These are phyloP conservation scores for Myotis findleyi DNA, from an alignment of 2,797 vertebrate species.

Conservation along the genomic window DNA sequence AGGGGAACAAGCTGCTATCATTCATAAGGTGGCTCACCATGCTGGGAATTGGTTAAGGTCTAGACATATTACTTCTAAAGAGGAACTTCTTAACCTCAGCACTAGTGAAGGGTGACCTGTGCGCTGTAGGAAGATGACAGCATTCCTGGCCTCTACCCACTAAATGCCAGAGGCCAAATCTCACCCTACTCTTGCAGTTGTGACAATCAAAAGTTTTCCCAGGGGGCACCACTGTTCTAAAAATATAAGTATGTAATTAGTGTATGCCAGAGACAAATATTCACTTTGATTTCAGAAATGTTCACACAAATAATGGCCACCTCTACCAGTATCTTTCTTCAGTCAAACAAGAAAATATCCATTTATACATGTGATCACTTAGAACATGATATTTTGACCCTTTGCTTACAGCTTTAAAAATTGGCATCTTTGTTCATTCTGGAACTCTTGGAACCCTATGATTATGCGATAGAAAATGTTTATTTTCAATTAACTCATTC, in stretches of 20 bases:
- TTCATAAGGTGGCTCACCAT: not conserved
- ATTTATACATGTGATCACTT: not conserved
- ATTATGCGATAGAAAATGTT: constrained; percentile 8
- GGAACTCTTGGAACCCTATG: not conserved
- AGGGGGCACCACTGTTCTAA: not conserved
- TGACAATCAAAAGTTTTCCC: constrained; percentile 8
- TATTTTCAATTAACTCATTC: constrained; percentile 18
- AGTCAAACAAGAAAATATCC: not conserved
- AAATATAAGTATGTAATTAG: not conserved
- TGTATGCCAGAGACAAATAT: not conserved
- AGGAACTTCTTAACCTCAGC: not conserved
- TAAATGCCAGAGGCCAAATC: not conserved
- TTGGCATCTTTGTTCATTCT: not conserved
- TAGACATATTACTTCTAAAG: not conserved
- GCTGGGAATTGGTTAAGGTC: not conserved
- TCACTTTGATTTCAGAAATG: constrained; percentile 22
- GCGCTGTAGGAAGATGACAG: fast-evolving
- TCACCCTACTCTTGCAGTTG: not conserved
- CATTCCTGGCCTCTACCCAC: not conserved
- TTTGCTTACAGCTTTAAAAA: constrained; percentile 16
- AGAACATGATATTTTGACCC: not conserved
- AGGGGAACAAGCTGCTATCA: not conserved
- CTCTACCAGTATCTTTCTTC: not conserved
- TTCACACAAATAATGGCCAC: not conserved
- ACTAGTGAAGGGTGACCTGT: not conserved